phyloP scores from a whole-genome alignment of 2,797 vertebrate genomes.

The Gila robusta region DNA sequence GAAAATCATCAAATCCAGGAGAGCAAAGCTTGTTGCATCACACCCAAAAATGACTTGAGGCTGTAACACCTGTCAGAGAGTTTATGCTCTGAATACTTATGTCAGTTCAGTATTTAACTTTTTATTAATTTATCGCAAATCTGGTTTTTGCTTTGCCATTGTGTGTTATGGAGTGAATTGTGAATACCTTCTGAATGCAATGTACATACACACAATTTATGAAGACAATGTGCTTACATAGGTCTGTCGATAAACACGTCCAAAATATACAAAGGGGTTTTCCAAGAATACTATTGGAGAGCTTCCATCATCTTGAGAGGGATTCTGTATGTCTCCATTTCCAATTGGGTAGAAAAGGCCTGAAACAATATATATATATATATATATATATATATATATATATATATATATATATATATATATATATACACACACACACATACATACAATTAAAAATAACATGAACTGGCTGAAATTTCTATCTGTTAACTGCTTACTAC shows the following conservation, averaged over 20 bases:
- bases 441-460: too few species aligned
- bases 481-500: not conserved
- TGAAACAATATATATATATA: not conserved
- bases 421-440: too few species aligned
- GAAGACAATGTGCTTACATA: conserved; percentile 8
- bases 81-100: too few species aligned
- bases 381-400: too few species aligned
- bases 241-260: conserved; percentile 20
- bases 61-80: too few species aligned
- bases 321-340: not conserved
- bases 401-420: too few species aligned
- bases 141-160: not conserved
- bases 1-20: too few species aligned
- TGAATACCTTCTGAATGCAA: not conserved
- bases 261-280: conserved; percentile 22
- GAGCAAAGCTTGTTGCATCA: too few species aligned
- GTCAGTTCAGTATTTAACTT: too few species aligned
- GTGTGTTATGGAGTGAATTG: too few species aligned
- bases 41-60: too few species aligned
- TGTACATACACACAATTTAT: not conserved
- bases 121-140: too few species aligned
- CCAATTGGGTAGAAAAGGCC: conserved; percentile 37
- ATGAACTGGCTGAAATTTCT: not conserved
- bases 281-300: not conserved
- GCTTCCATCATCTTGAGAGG: not conserved